Percentiles rank a stretch among this genome's conserved stretches.
phyloP scores from a whole-genome alignment of 2,888 invertebrate species.

The Thecocarcelia acutangulata region DNA sequence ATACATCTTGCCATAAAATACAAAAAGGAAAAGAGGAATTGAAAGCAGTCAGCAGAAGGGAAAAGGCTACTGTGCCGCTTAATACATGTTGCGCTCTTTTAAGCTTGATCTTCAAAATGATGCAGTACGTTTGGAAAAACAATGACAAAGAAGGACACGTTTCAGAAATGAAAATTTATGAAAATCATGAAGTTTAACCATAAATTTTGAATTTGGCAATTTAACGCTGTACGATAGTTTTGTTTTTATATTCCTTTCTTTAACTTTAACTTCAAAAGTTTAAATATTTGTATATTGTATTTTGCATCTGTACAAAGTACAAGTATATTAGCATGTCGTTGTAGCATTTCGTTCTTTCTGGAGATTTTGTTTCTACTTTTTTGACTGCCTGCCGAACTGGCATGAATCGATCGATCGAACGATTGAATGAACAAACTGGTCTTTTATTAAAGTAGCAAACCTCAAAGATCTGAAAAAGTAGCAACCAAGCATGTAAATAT shows the following conservation, averaged over 20 bases:
- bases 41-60: constrained; percentile 6
- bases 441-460: constrained; percentile 57
- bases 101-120: constrained; percentile 64
- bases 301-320: constrained; percentile 42
- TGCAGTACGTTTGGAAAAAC: constrained; percentile 63
- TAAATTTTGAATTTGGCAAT: constrained; percentile 77
- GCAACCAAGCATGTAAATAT: background rate
- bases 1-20: constrained; percentile 58
- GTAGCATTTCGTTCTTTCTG: constrained; percentile 45
- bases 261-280: constrained; percentile 8
- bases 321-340: constrained; percentile 58
- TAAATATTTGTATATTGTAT: constrained; percentile 51
- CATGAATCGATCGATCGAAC: constrained; percentile 68
- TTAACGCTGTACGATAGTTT: constrained; percentile 69
- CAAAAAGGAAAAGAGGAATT: constrained; percentile 1
- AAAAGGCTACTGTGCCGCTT: constrained; percentile 59
- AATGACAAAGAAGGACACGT: constrained; percentile 74
- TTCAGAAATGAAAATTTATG: constrained; percentile 77
- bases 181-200: constrained; percentile 77
- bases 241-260: constrained; percentile 19
- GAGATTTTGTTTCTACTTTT: constrained; percentile 10
- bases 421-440: constrained; percentile 51
- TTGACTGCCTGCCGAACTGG: constrained; percentile 66
- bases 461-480: constrained; percentile 9
- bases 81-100: constrained; percentile 27